Evolutionary conservation across 2,113 vertebrate species (phyloP), one percentile per base, ranked within the genome.

Genomic region (Pica pica): DNA sequence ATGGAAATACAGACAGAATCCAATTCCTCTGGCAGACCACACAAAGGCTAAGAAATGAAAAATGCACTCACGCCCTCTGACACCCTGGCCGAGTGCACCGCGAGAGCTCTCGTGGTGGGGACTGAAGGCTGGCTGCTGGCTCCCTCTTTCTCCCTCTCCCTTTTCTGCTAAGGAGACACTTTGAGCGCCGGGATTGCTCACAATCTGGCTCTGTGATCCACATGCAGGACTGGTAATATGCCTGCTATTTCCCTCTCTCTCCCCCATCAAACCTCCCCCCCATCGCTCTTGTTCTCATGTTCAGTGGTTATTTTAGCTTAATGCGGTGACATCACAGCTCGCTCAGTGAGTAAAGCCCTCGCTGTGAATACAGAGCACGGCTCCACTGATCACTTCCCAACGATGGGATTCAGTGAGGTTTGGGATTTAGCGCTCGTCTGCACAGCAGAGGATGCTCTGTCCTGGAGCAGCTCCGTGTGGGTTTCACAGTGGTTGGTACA

Each of bases 141-240:
- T 98, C 97, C 97, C 98, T 96, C 75, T 89, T 50, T 80, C 91
- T 92, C 80, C 42, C 97, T 95, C 94, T 97, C 97, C 97, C 97
- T 97, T 92, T 96, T 63, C 97, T 98, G 97, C 94, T 96, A 95
- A 95, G 95, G 94, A 98, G 98, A 97, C 90, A 97, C 98, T 98
- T 98, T 95, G 97, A 98, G 97, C 97, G 91, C 83, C 96, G 97
- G 97, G 97, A 98, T 97, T 94, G 97, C 98, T 98, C 97, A 93
- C 97, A 97, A 93, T 97, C 97, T 97, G 96, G 94, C 96, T 87
- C 97, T 97, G 97, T 97, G 98, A 98, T 96, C 98, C 98, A 98
- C 98, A 97, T 94, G 96, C 97, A 97, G 97, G 98, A 98, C 97
- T 95, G 98, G 98, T 98, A 98, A 98, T 98, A 97, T 97, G 98